A percentile compares a stretch with the other conserved stretches of the same genome.
Evolutionary conservation across 2,113 vertebrate species (phyloP).

Genomic region (Serilophus lunatus): DNA sequence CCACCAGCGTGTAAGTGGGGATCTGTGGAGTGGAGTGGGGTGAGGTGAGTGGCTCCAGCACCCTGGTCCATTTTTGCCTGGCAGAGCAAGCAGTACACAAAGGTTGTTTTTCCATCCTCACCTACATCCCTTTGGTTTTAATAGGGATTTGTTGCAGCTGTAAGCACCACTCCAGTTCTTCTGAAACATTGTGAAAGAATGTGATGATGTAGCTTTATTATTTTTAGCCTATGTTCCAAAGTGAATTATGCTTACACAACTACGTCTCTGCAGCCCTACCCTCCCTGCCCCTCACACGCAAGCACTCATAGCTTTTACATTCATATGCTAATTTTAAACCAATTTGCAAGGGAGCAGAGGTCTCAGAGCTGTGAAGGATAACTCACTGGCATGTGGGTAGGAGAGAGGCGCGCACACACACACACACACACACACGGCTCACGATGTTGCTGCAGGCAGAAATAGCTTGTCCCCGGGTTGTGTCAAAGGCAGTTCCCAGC

Average conservation of each 20-base stretch:
- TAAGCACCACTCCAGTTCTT: background rate
- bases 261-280: background rate
- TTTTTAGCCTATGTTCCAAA: slow-evolving; percentile 51
- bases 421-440: background rate
- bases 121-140: slow-evolving; percentile 1
- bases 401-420: background rate
- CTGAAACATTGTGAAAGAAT: slow-evolving; percentile 40
- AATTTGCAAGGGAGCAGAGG: background rate
- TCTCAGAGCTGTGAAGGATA: background rate
- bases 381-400: background rate
- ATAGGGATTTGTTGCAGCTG: background rate
- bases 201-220: slow-evolving; percentile 57
- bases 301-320: background rate
- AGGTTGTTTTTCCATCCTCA: background rate
- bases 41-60: background rate
- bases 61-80: no score
- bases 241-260: slow-evolving; percentile 47
- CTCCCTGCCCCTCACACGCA: background rate
- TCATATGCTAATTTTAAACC: background rate
- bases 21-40: fast-evolving
- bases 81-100: background rate
- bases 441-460: fast-evolving
- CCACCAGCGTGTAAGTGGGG: fast-evolving
- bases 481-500: background rate
- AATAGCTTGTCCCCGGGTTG: fast-evolving